A percentile compares a stretch with the other conserved stretches of the same genome.
Conservation (phyloP, 2,888 invertebrate species). For the Caenorhabditis imperialis region DNA sequence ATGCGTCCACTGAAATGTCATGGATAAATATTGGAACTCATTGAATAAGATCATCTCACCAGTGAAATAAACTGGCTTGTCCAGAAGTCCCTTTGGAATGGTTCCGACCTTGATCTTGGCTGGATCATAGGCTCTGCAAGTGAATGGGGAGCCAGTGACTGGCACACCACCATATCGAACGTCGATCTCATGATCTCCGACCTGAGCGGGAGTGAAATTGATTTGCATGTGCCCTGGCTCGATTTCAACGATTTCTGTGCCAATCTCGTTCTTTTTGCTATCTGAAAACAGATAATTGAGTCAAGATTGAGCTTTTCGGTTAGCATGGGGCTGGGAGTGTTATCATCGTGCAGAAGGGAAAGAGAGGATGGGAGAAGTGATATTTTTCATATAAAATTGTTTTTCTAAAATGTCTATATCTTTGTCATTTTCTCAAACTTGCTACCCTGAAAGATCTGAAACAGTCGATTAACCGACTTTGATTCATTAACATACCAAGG, state of each 20-base stretch:
- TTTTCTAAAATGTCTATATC: background rate
- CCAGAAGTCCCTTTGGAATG: constrained; percentile 88
- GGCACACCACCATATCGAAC: constrained; percentile 78
- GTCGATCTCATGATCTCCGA: constrained; percentile 83
- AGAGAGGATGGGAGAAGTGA: constrained; percentile 1
- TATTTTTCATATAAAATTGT: background rate
- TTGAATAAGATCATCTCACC: constrained; percentile 37
- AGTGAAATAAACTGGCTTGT: constrained; percentile 89
- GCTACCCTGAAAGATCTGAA: no score
- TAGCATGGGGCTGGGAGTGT: constrained; percentile 14
- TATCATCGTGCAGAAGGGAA: constrained; percentile 24
- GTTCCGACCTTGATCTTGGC: constrained; percentile 85
- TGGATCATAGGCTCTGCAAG: constrained; percentile 91
- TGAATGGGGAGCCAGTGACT: constrained; percentile 92
- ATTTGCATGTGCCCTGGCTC: constrained; percentile 79
- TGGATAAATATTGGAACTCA: no score
- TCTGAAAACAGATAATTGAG: constrained; percentile 56
- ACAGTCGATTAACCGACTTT: no score
- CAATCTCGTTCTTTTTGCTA: constrained; percentile 65
- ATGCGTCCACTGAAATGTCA: constrained; percentile 91
- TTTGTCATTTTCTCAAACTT: constrained; percentile 2
- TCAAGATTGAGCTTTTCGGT: background rate
- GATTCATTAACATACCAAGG: constrained; percentile 68
- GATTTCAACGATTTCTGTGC: constrained; percentile 67
- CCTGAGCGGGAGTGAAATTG: constrained; percentile 91